A percentile compares a stretch with the other conserved stretches of the same genome.
Conservation (phyloP, 2,888 invertebrate genomes). For the Calameuta filiformis region DNA sequence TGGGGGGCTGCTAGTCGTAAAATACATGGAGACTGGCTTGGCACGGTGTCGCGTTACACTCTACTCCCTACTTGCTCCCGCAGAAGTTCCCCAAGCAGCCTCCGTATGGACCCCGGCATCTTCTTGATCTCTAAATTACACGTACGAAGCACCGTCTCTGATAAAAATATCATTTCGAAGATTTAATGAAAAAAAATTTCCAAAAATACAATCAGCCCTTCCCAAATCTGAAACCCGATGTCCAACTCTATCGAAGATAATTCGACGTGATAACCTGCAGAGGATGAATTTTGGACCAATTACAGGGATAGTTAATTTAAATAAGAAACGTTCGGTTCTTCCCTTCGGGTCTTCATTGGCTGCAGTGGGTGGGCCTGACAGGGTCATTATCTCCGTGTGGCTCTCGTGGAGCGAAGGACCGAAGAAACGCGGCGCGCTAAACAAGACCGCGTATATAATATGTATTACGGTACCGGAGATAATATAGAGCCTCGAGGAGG, state of each 20-base stretch:
- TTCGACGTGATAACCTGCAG: background rate
- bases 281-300: background rate
- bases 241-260: background rate
- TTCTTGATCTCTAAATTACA: background rate
- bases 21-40: conserved; percentile 21
- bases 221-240: background rate
- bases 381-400: conserved; percentile 29
- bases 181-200: background rate
- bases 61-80: conserved; percentile 5
- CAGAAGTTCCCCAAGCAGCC: background rate
- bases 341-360: conserved; percentile 9
- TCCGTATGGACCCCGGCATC: background rate
- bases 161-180: background rate
- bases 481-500: conserved; percentile 46
- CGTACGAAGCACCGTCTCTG: too few relatives aligned
- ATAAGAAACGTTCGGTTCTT: conserved; percentile 12
- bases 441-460: conserved; percentile 42
- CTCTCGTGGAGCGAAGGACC: conserved; percentile 6
- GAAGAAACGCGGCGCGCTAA: conserved; percentile 39
- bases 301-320: conserved; percentile 11
- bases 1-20: conserved; percentile 31
- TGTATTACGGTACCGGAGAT: conserved; percentile 48
- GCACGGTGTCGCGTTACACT: conserved; percentile 17
- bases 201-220: too few relatives aligned
- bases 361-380: conserved; percentile 34